Evolutionary conservation across 2,113 vertebrate genomes (phyloP).

Genomic region (Prinia subflava): DNA sequence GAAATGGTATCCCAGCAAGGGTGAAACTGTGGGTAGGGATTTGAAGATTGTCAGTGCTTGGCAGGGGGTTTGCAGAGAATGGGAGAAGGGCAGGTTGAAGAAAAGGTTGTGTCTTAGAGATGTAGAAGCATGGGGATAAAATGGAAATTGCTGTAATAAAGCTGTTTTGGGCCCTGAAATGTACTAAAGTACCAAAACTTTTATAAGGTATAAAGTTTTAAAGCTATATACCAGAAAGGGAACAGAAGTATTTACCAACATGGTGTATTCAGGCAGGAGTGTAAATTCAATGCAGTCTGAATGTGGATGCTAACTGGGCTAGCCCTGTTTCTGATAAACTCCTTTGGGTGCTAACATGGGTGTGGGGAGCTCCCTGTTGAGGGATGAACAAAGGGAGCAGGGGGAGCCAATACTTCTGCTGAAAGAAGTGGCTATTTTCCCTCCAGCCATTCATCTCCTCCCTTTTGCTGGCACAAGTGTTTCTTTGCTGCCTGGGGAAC

Average conservation of each 20-base stretch:
- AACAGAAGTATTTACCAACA: not conserved
- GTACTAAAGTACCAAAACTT: not conserved
- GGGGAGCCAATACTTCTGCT: not conserved
- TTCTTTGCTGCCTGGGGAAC: not conserved
- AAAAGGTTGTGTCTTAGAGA: not conserved
- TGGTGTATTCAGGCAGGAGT: fast-evolving
- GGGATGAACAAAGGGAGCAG: not conserved
- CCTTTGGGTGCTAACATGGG: not conserved
- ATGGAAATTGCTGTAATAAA: not conserved
- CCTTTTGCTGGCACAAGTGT: not conserved
- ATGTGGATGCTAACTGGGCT: not conserved
- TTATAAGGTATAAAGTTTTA: not conserved
- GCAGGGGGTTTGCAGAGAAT: not conserved
- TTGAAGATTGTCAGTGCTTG: not conserved
- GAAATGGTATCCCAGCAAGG: not conserved
- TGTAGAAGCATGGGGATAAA: not conserved
- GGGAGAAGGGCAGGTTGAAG: not conserved
- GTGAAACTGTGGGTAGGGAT: not conserved
- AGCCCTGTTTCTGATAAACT: not conserved
- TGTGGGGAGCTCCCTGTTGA: not conserved
- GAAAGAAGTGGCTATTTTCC: not conserved
- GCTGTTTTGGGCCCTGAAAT: not conserved
- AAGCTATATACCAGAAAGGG: not conserved
- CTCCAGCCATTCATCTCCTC: not conserved
- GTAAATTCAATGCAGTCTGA: not conserved